Base-by-base conservation (phyloP, 2,113 vertebrate species). In the Neolamprologus kungweensis region DNA sequence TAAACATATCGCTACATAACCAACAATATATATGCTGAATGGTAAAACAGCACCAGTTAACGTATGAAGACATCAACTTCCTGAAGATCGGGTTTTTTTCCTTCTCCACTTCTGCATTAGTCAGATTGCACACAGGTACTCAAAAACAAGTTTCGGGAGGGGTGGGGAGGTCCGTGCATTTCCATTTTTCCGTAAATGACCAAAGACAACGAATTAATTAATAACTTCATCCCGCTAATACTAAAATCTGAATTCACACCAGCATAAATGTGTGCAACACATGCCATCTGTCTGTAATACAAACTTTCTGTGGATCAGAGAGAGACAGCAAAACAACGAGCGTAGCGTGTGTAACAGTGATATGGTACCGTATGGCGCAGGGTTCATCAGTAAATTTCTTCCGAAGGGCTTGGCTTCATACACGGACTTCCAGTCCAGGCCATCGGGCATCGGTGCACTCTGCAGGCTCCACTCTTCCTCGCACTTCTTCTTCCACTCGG, bases 361-460 rank as follows among this genome's bases (percentile, higher is more conserved):
- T 3, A 19, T 13, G 31, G n/a, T 96, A 98, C 97, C 97, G 90
- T 96, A 93, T 37, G 97, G 97, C n/a, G 96, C 87, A 7, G 97
- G 94, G 89, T 96, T 97, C 86, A 82, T 95, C 89, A 98, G 94
- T 3, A 98, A 81, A 85, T 98, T 98, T 58, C 97, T 96, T 54
- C 95, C 93, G 21, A 98, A 93, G 1, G 98, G 97, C 31, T 94
- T 95, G 35, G 93, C 95, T 58, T 96, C 93, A 16, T 92, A 95
- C 5, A 97, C 91, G 4, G 88, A 54, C 92, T 91, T 95, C 97
- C 97, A 98, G 94, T 97, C 94, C 63, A 96, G 82, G 26, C 47
- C 9, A 54, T 94, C 90, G 5, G 96, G 96, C 91, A 91, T 90
- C 5, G 92, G 84, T 1, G 93, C 89, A 3, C 91, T 87, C 71